Base-by-base conservation (phyloP, 2,113 vertebrate species). In the Cebidichthys violaceus region DNA sequence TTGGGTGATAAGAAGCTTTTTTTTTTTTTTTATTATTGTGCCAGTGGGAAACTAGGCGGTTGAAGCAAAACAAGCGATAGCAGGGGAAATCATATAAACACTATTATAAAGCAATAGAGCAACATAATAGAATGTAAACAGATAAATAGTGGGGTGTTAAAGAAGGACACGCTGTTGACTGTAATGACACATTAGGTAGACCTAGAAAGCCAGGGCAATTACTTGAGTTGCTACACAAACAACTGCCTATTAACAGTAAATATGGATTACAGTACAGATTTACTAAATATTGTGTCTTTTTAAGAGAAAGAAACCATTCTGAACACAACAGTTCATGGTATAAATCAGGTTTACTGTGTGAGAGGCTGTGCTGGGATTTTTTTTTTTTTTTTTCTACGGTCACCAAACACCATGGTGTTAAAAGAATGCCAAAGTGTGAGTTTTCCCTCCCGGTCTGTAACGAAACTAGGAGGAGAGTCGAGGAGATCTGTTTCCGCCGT, bases 181-280 rank as follows among this genome's bases (percentile, higher is more conserved):
- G 27, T 70, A 29, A 33, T 71, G 59, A 77, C 31, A 37, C 4
- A 37, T 52, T 29, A 20, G 55, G 18, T 20, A n/a, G 31, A 50
- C 22, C 29, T 70, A 9, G 7, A 3, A 39, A n/a, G 18, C 31
- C n/a, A 39, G 9, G 22, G 17, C 6, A 6, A 17, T 31, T n/a
- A 33, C 9, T 52, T 9, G 41, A 65, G 13, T 27, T 9, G 27
- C 29, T 4, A 33, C 9, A n/a, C 6, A 55, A 75, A 41, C 15
- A 45, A 45, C 47, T 57, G 37, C n/a, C 27, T 59, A 50, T 52
- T 60, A 24, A 59, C 39, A 39, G 31, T 77, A 50, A 61, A 50
- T 52, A 60, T 31, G 22, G 8, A 35, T 57, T n/a, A 59, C 5
- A 70, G 3, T 27, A 18, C 20, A 39, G 1, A 67, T 66, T 27